Conservation (phyloP, 2,113 vertebrate genomes). For the Apteryx mantelli region DNA sequence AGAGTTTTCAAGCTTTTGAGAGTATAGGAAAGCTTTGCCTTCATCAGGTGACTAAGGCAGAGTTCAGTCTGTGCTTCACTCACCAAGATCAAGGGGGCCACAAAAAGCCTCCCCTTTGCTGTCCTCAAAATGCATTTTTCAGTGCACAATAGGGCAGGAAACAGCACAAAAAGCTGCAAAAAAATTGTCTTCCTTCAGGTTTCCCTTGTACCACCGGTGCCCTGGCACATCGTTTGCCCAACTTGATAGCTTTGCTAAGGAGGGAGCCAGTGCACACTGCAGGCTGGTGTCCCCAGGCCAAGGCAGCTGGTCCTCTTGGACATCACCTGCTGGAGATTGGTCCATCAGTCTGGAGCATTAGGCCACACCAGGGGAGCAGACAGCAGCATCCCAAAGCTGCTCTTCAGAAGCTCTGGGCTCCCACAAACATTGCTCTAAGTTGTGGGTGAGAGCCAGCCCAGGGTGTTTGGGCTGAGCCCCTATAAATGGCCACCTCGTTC, state of each 20-base stretch:
- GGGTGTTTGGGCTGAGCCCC: not conserved
- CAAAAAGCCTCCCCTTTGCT: not conserved
- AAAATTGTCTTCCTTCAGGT: not conserved
- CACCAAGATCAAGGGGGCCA: too few relatives aligned
- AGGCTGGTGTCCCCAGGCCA: not conserved
- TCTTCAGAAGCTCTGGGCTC: not conserved
- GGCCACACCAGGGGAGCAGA: not conserved
- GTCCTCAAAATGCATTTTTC: not conserved
- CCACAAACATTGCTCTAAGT: rapidly evolving
- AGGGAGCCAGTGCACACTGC: not conserved
- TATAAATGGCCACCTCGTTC: not conserved
- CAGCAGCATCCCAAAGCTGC: not conserved
- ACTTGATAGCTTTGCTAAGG: rapidly evolving
- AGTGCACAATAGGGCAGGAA: not conserved
- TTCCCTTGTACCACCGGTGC: rapidly evolving
- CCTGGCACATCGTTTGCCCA: rapidly evolving
- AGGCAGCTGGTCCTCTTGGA: not conserved
- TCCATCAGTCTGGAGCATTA: not conserved
- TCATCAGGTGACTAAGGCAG: too few relatives aligned
- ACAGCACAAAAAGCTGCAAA: not conserved
- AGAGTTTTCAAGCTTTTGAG: too few relatives aligned
- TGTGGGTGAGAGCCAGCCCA: not conserved
- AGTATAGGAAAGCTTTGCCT: too few relatives aligned
- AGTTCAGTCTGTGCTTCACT: not conserved
- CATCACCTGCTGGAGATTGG: not conserved